Evolutionary conservation across 2,113 vertebrate genomes (phyloP).

Genomic region (Neofelis nebulosa): DNA sequence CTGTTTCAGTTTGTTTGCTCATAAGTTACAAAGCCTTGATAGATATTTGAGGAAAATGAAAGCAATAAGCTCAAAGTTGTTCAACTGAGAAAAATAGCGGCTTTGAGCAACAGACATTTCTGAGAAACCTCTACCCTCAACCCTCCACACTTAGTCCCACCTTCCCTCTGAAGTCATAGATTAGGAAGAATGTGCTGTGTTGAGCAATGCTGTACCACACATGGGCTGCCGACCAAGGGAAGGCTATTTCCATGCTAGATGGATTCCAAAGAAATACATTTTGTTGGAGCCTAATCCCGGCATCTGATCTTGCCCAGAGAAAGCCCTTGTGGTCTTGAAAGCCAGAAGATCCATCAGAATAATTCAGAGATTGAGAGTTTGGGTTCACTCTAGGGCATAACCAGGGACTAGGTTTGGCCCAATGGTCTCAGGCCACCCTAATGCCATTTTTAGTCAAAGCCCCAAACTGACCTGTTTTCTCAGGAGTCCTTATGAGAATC

Average conservation of each 20-base stretch:
- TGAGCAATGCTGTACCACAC: background rate
- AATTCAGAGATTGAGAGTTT: background rate
- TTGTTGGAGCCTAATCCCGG: constrained; percentile 1
- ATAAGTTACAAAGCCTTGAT: constrained; percentile 67
- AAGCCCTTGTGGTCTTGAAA: constrained; percentile 26
- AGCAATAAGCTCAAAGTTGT: constrained; percentile 54
- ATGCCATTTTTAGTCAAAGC: background rate
- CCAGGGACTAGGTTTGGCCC: background rate
- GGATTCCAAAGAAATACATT: constrained; percentile 1
- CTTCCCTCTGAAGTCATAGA: constrained; percentile 11
- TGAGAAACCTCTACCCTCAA: constrained; percentile 65
- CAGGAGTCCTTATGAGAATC: background rate
- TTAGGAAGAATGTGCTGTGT: background rate
- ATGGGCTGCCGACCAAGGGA: background rate
- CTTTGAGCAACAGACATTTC: constrained; percentile 67
- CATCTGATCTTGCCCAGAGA: background rate
- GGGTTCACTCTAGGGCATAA: constrained; percentile 34
- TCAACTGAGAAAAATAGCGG: constrained; percentile 60
- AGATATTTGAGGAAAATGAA: constrained; percentile 70
- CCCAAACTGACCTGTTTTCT: background rate
- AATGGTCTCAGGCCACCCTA: background rate
- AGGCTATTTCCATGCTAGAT: constrained; percentile 33
- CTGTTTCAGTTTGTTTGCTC: constrained; percentile 75
- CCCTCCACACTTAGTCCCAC: background rate
- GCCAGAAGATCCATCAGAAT: background rate